Percentiles rank a stretch among this genome's conserved stretches.
These are phyloP conservation scores for Brachypodius melanocephalos DNA, from an alignment of 2,113 vertebrate species.

Conservation along the genomic window DNA sequence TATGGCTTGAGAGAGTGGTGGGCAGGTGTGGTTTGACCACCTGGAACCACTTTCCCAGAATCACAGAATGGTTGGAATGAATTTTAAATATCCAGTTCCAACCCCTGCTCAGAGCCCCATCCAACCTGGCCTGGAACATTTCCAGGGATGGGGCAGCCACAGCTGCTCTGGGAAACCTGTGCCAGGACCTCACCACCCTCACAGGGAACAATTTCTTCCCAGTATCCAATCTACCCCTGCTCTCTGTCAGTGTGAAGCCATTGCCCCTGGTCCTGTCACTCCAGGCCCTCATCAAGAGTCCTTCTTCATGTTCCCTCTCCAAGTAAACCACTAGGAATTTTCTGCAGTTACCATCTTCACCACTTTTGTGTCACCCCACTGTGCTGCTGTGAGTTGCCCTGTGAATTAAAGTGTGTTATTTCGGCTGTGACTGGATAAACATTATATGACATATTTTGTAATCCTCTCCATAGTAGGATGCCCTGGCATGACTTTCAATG, in stretches of 20 bases:
- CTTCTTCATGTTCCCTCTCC: not conserved
- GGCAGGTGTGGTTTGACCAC: not conserved
- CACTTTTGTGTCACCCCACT: not conserved
- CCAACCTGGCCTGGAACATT: accelerated
- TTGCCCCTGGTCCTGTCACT: not conserved
- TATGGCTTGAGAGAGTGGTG: not conserved
- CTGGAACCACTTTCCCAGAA: not conserved
- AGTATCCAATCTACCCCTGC: accelerated
- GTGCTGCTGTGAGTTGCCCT: not conserved
- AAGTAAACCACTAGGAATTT: not conserved
- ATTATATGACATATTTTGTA: not conserved
- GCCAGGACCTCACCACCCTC: not conserved
- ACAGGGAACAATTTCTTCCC: accelerated
- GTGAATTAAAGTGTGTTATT: not conserved
- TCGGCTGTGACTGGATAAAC: not conserved
- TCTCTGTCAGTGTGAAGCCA: not conserved
- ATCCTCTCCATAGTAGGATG: not conserved
- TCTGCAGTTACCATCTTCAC: not conserved
- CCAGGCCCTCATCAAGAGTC: not conserved
- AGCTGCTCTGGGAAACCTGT: not conserved
- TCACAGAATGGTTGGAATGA: not conserved
- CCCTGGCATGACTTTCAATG: not conserved
- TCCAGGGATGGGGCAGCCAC: not conserved
- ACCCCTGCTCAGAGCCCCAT: not conserved
- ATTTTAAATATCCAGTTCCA: not conserved